Base-by-base conservation (phyloP, 1,140 invertebrate genomes). In the Battus philenor region DNA sequence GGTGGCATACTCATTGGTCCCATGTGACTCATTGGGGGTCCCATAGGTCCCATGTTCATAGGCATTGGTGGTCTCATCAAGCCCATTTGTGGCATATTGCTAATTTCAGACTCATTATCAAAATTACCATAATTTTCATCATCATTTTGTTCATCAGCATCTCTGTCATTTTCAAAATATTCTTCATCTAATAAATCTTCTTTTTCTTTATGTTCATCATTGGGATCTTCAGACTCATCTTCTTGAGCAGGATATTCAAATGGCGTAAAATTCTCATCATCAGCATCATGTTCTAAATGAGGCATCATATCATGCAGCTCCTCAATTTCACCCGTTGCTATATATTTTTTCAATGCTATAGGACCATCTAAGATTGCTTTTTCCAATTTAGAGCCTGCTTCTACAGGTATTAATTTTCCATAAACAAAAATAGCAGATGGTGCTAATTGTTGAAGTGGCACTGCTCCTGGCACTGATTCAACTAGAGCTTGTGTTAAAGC, bases 371-470 rank as follows among this genome's bases (percentile, higher is more conserved):
- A 81, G 54, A 95, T 93, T 0, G 91, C 92, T 44, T 90, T 88
- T 59, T 92, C 91, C 16, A 95, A 68, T 69, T 91, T 90, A 1
- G 92, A 92, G 16, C 92, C 92, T 6, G 92, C 83, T 85, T 93
- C 91, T 7, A 95, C 92, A 17, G 90, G 85, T 50, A 95, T 90
- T 45, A 93, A 87, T 87, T 93, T 94, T 10, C 92, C 93, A 70
- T 93, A 94, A 33, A 94, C 88, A 67, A 94, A 91, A 66, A 95
- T 92, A 9, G 92, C 92, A 56, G 91, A 91, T 8, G 93, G 92
- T 51, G 90, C 88, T 10, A 94, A 89, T 68, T 94, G 91, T 61
- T 89, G 88, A 44, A 91, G 81, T 26, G 89, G 92, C 26, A 91
- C 89, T 48, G 89, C 91, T 38, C 90, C 93, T 27, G 90, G 93